These are phyloP conservation scores for Aplochiton taeniatus DNA, from an alignment of 2,797 vertebrate genomes.

Conservation along the genomic window DNA sequence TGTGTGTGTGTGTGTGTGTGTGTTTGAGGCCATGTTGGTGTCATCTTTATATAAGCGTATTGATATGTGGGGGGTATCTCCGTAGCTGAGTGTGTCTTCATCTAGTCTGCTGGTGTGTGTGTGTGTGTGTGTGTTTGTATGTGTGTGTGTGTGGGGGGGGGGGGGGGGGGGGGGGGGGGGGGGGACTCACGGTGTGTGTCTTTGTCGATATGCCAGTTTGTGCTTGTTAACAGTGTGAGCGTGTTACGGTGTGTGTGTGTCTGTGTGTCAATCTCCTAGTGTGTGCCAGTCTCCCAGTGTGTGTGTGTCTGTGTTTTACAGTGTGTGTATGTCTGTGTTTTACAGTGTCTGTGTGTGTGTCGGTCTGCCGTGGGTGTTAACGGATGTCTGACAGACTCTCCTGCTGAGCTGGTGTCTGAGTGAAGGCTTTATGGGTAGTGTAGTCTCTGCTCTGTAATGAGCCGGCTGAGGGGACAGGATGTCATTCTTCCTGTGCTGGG, in stretches of 20 bases:
- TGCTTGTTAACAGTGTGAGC: too few relatives aligned
- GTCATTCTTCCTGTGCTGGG: constrained; percentile 21
- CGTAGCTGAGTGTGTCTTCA: background rate
- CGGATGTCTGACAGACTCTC: constrained; percentile 54
- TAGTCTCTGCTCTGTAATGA: constrained; percentile 54
- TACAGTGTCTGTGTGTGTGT: background rate
- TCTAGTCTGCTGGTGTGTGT: background rate
- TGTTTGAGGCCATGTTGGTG: background rate
- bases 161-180: too few relatives aligned
- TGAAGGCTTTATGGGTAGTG: constrained; percentile 55
- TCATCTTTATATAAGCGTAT: too few relatives aligned
- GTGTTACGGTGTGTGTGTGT: background rate
- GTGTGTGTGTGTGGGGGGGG: too few relatives aligned
- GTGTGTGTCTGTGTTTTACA: constrained; percentile 5
- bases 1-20: too few relatives aligned
- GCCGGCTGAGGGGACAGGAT: constrained; percentile 29
- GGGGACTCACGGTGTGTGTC: too few relatives aligned
- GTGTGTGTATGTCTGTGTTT: background rate
- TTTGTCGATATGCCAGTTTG: too few relatives aligned
- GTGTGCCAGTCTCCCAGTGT: too few relatives aligned
- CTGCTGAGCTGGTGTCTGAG: constrained; percentile 47
- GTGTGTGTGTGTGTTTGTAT: too few relatives aligned
- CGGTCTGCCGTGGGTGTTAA: constrained; percentile 7
- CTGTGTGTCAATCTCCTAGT: too few relatives aligned
- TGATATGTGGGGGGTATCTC: background rate